Base-by-base conservation (phyloP, 2,797 vertebrate genomes). In the Rhinichthys osculus region DNA sequence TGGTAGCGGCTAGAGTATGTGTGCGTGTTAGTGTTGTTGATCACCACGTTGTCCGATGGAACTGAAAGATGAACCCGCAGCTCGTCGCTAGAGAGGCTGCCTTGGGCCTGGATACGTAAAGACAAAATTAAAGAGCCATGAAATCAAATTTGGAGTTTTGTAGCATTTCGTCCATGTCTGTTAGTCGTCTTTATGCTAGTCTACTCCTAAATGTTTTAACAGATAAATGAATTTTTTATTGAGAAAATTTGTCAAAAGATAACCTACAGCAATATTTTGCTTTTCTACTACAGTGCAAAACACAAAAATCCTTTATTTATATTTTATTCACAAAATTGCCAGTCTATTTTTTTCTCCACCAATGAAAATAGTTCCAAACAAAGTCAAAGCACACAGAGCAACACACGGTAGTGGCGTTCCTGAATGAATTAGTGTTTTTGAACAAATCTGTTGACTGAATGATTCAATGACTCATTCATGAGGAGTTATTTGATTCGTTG, bases 11-110 rank as follows among this genome's bases (percentile, higher is more conserved):
- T 96, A 0, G 95, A 96, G 91, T 96, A 96, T 79, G 95, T 96
- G 87, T 97, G 97, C 0, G 96, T 97, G 93, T 98, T 98, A 92
- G 96, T 97, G 93, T 98, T 98, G 93, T 99, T 98, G 94, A 98
- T 98, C 91, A 98, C 97, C 38, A 99, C 95, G 7, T 97, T 97
- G 91, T 98, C 97, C 0, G 95, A 94, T 0, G 97, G 97, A 52
- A 97, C 96, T 0, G 97, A 98, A 50, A 99, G 96, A 85, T 97
- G 97, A 79, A 98, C 97, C 0, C 96, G 96, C 79, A 99, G 95
- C 92, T 98, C 97, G 0, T 97, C 96, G 1, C 96, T 95, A 5
- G 97, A 96, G 6, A 97, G 95, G n/a, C 96, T 96, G 0, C 96
- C 95, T 90, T 97, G 97, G 0, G 97, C 97, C 98, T 97, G 90